phyloP scores from a whole-genome alignment of 2,113 vertebrate genomes.

The Geococcyx californianus region DNA sequence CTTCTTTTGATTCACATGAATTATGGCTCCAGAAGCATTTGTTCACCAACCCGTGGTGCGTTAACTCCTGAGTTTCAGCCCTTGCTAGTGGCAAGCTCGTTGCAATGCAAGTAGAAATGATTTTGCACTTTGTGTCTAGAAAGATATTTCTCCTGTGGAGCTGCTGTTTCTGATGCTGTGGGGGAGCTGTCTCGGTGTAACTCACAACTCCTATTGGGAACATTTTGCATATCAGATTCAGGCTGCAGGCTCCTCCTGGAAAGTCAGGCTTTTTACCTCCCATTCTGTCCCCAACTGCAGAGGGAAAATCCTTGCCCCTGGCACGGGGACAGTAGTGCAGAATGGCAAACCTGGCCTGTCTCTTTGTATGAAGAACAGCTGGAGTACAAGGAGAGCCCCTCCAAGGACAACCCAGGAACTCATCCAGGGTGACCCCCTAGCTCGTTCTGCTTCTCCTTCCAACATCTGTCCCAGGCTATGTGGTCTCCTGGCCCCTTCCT shows the following conservation, averaged over 20 bases:
- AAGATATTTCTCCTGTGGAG: neutral
- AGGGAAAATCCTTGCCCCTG: neutral
- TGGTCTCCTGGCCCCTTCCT: neutral
- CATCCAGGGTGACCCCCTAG: neutral
- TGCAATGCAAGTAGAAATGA: neutral
- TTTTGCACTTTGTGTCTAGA: neutral
- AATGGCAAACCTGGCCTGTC: neutral
- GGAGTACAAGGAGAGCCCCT: neutral
- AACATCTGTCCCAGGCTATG: neutral
- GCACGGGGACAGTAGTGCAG: neutral
- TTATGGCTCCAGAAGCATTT: conserved; percentile 21
- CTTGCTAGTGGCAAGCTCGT: conserved; percentile 22
- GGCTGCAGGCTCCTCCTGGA: neutral
- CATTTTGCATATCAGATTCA: neutral
- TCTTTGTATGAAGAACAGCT: neutral
- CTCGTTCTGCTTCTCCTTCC: neutral
- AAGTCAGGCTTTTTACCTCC: neutral
- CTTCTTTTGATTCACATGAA: conserved; percentile 52
- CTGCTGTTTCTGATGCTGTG: neutral
- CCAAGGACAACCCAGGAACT: neutral
- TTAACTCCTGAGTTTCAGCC: conserved; percentile 40
- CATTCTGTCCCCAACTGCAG: neutral
- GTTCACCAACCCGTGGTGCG: conserved; percentile 15
- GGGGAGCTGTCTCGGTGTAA: neutral
- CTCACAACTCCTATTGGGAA: accelerated